Base-by-base conservation (phyloP, 2,888 invertebrate genomes). In the Mayetiola destructor region DNA sequence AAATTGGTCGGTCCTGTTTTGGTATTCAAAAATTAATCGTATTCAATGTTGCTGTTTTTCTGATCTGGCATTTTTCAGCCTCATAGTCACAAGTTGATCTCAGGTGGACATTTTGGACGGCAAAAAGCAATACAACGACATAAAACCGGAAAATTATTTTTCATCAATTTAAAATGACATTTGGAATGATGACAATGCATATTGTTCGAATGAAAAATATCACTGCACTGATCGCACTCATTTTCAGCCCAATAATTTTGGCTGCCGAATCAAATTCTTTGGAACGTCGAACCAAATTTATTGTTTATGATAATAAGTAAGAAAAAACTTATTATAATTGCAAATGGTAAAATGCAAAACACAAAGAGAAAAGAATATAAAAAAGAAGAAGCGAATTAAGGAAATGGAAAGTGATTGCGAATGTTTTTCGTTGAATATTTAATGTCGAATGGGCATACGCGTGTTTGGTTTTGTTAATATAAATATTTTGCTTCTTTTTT, bases 321-420 rank as follows among this genome's bases (percentile, higher is more conserved):
- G 48, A 48, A 48, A 48, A 48, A 27, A 48, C 27, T 48, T 27
- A 48, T 48, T 27, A 48, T 27, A 14, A 48, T 48, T 48, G 48
- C 48, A 48, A 48, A 48, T 48, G 48, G n/a, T n/a, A n/a, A n/a
- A n/a, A 48, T 48, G 48, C 48, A 23, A 48, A 48, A n/a, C n/a
- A n/a, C n/a, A n/a, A n/a, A n/a, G n/a, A n/a, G n/a, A 27, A 27
- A 48, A 23, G 37, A 16, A 16, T 16, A 21, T 5, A 4, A 16
- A 4, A 39, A 39, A n/a, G 10, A 39, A 3, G 18, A 36, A 3
- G 14, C 36, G 36, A 36, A 36, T n/a, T 4, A 36, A 36, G 4
- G 8, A 12, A 4, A 36, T 4, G n/a, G 36, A 36, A 14, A 36
- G 36, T n/a, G 40, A 40, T 6, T 3, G 40, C 3, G 10, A 42